Evolutionary conservation across 2,888 invertebrate genomes (phyloP).

Genomic region (Trichogramma dendrolimi): DNA sequence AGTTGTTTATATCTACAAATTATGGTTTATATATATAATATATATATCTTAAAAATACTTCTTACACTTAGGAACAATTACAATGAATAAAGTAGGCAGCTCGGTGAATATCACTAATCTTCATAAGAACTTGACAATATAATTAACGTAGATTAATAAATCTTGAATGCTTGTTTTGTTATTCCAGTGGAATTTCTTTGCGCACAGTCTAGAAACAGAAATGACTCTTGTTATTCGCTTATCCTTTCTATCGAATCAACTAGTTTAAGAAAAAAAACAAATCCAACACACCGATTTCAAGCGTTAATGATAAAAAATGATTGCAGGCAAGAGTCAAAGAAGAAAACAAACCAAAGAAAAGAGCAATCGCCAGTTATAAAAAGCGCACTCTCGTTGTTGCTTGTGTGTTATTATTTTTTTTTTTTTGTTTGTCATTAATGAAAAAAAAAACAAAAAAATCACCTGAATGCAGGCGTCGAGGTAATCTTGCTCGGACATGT

Average conservation of each 20-base stretch:
- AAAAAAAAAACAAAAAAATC: conserved; percentile 44
- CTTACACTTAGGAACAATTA: not conserved
- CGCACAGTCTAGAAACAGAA: conserved; percentile 63
- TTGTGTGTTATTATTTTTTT: no score
- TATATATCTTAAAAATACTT: conserved; percentile 17
- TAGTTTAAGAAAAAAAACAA: not conserved
- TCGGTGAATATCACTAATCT: conserved; percentile 26
- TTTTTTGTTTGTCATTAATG: not conserved
- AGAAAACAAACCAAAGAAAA: not conserved
- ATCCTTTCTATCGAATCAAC: not conserved
- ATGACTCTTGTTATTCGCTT: not conserved
- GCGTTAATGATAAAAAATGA: conserved; percentile 5
- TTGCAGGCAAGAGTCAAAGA: not conserved
- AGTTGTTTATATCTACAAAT: conserved; percentile 25
- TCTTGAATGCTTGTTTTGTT: conserved; percentile 35
- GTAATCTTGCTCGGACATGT: conserved; percentile 81
- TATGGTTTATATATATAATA: conserved; percentile 24
- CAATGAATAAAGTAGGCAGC: conserved; percentile 24
- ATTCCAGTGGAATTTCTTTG: conserved; percentile 71
- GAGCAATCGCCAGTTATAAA: no score
- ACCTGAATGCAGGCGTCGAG: conserved; percentile 83
- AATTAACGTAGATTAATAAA: not conserved
- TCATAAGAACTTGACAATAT: conserved; percentile 19
- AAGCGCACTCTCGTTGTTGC: no score
- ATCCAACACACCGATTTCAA: not conserved